Base-by-base conservation (phyloP, 2,113 vertebrate genomes). In the Cyphomyrus plagiostoma region DNA sequence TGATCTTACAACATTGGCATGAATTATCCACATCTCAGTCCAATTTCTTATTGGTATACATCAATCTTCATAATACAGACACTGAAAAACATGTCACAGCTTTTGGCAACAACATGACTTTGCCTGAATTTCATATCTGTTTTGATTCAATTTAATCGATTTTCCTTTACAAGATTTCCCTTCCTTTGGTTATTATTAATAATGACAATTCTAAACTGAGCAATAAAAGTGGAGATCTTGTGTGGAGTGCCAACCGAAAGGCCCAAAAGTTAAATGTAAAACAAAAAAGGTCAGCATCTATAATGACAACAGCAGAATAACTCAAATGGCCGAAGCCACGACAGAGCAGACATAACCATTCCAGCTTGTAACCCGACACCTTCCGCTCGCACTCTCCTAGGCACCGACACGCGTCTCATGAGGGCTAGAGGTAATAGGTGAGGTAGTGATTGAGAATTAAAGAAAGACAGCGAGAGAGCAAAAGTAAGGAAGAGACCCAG, bases 1-100 rank as follows among this genome's bases (percentile, higher is more conserved):
- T 84, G 89, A 82, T 88, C 85, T 89, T 93, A 77, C 89, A 90
- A 48, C 26, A 70, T 13, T 30, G n/a, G n/a, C n/a, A 30, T 13
- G 3, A 30, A 70, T 30, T 11, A 70, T 9, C 0, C 56, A n/a
- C 21, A n/a, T 70, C 3, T n/a, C 10, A 4, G 3, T 30, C 9
- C 62, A 70, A 26, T 70, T 30, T 13, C n/a, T 70, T 70, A 11
- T 30, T 70, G 10, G 8, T 70, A 70, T 70, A 30, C 62, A 30
- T 13, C n/a, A 70, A 11, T 30, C 62, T 70, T 70, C 62, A 70
- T 13, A 70, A 70, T 66, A 66, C 7, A 70, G 9, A 70, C 62
- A 70, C n/a, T 30, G 62, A 30, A 30, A 70, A 62, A 62, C 56
- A 66, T 26, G 26, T 13, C n/a, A 70, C 10, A 70, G 10, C n/a